Evolutionary conservation across 2,113 vertebrate genomes (phyloP).

Genomic region (Alces alces): DNA sequence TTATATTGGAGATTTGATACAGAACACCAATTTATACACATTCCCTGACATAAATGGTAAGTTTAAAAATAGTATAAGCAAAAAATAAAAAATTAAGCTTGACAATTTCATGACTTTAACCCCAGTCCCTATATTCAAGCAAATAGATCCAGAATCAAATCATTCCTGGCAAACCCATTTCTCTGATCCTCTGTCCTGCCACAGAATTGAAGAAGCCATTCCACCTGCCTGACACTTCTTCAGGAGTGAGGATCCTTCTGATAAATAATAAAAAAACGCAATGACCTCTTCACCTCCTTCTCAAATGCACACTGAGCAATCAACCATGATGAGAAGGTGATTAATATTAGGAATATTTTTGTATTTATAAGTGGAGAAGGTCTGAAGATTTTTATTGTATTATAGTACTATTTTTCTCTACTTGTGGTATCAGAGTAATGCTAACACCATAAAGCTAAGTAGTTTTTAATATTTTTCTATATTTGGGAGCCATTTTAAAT

Average conservation of each 20-base stretch:
- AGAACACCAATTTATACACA: background rate
- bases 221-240: background rate
- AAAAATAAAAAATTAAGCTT: background rate
- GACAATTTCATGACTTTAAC: constrained; percentile 5
- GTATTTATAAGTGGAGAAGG: background rate
- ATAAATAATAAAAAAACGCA: background rate
- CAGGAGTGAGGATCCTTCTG: background rate
- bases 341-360: background rate
- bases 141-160: constrained; percentile 36
- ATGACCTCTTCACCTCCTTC: background rate
- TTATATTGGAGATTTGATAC: background rate
- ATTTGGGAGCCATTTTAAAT: background rate
- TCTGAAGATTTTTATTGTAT: background rate
- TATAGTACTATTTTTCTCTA: background rate
- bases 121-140: background rate
- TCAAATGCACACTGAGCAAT: background rate
- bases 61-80: background rate
- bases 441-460: background rate
- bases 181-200: background rate
- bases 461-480: background rate
- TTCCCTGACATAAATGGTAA: background rate
- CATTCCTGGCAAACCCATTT: constrained; percentile 13
- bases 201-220: background rate
- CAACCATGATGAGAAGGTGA: background rate
- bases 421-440: background rate